phyloP scores from a whole-genome alignment of 2,888 invertebrate species.

The Pollenia griseotomentosa region DNA sequence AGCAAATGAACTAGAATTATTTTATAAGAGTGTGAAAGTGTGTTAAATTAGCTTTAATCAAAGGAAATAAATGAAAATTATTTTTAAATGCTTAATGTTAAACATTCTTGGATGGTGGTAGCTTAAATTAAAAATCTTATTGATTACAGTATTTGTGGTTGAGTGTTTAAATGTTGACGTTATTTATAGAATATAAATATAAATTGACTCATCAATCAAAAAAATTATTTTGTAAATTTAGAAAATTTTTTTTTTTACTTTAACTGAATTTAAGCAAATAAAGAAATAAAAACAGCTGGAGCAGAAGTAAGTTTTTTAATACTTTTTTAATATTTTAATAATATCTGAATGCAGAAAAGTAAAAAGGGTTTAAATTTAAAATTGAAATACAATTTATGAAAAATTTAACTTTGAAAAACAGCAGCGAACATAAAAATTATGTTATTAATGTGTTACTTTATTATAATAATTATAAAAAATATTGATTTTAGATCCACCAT shows the following conservation, averaged over 20 bases:
- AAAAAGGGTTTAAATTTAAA: too few species aligned
- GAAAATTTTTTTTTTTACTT: too few species aligned
- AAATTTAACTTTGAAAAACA: too few species aligned
- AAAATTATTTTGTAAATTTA: background rate
- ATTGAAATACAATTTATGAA: too few species aligned
- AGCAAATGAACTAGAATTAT: background rate
- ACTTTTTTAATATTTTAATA: too few species aligned
- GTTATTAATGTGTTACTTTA: too few species aligned
- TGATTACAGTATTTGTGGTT: constrained; percentile 18
- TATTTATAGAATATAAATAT: background rate
- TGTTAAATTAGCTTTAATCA: constrained; percentile 34
- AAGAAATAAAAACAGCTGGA: background rate
- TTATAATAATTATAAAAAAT: too few species aligned
- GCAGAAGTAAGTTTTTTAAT: background rate
- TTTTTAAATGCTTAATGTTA: constrained; percentile 12
- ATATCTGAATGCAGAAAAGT: too few species aligned
- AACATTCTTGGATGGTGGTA: constrained; percentile 17
- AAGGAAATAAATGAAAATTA: constrained; percentile 1
- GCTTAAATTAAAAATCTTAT: background rate
- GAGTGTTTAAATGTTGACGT: constrained; percentile 22
- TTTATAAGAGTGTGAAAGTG: background rate
- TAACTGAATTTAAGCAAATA: too few species aligned
- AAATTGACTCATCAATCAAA: background rate
- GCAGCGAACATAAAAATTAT: too few species aligned
- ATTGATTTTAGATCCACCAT: too few species aligned